Evolutionary conservation across 2,797 vertebrate genomes (phyloP).

Genomic region (Alca torda): DNA sequence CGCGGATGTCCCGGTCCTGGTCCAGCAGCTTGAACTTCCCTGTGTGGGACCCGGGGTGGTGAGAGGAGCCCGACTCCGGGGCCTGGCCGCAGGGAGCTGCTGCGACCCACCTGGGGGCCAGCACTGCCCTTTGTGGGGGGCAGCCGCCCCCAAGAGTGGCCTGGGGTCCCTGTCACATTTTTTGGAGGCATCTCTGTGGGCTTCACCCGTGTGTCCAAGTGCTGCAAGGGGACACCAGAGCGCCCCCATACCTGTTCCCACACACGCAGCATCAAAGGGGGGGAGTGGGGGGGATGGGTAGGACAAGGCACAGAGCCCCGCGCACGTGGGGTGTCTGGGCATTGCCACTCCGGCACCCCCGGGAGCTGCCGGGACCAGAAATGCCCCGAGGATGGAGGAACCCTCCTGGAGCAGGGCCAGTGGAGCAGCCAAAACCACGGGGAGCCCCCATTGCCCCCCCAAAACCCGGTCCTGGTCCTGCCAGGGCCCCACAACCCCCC

Average conservation of each 20-base stretch:
- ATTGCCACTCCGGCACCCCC: rapidly evolving
- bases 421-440: background rate
- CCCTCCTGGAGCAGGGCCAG: background rate
- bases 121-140: rapidly evolving
- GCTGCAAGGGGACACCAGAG: background rate
- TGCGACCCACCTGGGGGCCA: background rate
- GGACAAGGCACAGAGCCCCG: background rate
- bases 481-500: rapidly evolving
- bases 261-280: background rate
- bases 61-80: background rate
- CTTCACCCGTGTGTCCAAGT: rapidly evolving
- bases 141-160: background rate
- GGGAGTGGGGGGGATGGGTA: background rate
- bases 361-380: background rate
- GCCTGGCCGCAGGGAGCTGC: background rate
- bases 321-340: rapidly evolving
- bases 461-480: background rate
- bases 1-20: constrained; percentile 92
- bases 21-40: constrained; percentile 98
- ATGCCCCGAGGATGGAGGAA: rapidly evolving
- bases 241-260: background rate
- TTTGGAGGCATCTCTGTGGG: background rate
- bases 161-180: background rate
- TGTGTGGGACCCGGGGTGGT: background rate
- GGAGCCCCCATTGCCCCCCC: background rate